A percentile compares a stretch with the other conserved stretches of the same genome.
These are phyloP conservation scores for Monoplex corrugatus DNA, from an alignment of 2,888 invertebrate genomes.

Conservation along the genomic window DNA sequence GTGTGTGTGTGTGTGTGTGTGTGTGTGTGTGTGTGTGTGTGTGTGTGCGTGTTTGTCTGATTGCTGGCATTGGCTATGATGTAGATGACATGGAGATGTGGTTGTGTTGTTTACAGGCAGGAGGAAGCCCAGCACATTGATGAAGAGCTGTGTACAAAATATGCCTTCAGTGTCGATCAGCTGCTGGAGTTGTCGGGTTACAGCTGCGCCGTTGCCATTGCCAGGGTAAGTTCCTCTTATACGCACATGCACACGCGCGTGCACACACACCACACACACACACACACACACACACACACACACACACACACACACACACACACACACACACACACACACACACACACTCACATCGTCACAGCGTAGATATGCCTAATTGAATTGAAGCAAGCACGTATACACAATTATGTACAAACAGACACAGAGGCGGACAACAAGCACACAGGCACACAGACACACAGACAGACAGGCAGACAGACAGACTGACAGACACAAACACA, in stretches of 20 bases:
- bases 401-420: neutral
- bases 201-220: slow-evolving; percentile 95
- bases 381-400: neutral
- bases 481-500: neutral
- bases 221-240: slow-evolving; percentile 81
- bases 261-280: neutral
- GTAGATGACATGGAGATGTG: too few species aligned
- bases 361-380: too few species aligned
- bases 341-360: neutral
- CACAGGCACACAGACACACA: slow-evolving; percentile 4
- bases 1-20: too few species aligned
- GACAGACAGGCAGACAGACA: neutral
- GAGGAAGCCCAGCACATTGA: slow-evolving; percentile 93
- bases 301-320: neutral
- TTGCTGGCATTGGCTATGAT: neutral
- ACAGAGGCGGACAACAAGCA: neutral
- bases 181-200: slow-evolving; percentile 98
- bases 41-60: neutral
- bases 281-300: neutral
- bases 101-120: slow-evolving; percentile 85
- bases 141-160: slow-evolving; percentile 94
- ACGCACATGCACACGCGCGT: neutral
- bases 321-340: neutral
- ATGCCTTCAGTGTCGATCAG: slow-evolving; percentile 97
- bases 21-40: too few species aligned